These are phyloP conservation scores for Malurus cyaneus DNA, from an alignment of 2,113 vertebrate species.

Conservation along the genomic window DNA sequence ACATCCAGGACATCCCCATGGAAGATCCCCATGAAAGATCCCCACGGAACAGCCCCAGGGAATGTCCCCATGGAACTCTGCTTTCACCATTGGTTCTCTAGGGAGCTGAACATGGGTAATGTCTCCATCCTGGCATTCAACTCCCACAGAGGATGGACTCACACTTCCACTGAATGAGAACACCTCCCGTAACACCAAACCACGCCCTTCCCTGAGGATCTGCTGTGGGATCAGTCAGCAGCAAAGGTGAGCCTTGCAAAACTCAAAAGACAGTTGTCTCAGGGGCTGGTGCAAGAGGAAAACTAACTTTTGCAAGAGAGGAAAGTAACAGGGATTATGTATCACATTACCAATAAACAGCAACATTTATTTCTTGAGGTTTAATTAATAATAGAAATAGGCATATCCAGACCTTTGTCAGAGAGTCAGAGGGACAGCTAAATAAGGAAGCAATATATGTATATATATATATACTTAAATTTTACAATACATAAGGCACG, in stretches of 20 bases:
- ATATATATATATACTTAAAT: neutral
- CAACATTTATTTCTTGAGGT: neutral
- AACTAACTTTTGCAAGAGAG: constrained; percentile 41
- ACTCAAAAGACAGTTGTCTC: constrained; percentile 3
- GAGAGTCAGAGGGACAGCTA: neutral
- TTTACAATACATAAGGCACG: neutral
- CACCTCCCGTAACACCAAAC: neutral
- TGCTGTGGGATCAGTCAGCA: constrained; percentile 3
- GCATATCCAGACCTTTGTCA: neutral
- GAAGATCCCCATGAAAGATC: neutral
- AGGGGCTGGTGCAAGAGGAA: constrained; percentile 30
- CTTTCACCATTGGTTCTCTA: neutral
- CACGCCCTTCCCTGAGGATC: neutral
- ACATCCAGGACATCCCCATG: neutral
- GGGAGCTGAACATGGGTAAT: neutral
- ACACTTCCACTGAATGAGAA: neutral
- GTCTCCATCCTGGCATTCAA: neutral
- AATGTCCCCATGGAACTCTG: neutral
- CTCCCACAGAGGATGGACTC: neutral
- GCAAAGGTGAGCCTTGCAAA: constrained; percentile 20
- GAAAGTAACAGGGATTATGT: neutral
- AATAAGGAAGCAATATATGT: neutral
- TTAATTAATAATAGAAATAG: neutral
- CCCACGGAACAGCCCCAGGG: neutral
- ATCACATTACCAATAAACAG: neutral